Base-by-base conservation (phyloP, 2,113 vertebrate species). In the Ageneiosus marmoratus region DNA sequence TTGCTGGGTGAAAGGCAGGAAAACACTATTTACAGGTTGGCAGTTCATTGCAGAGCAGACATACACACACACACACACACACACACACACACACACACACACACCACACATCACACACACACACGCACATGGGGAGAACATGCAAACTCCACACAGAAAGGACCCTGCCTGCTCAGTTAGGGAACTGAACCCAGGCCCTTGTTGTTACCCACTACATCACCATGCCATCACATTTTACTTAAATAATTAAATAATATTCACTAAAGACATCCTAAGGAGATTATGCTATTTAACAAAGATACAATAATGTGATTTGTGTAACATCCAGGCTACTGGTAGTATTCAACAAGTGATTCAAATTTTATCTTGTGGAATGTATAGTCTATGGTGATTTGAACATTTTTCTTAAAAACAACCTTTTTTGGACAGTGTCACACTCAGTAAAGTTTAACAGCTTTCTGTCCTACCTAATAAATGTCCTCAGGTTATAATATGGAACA, bases 391-490 rank as follows among this genome's bases (percentile, higher is more conserved):
- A 78, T 85, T 70, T 80, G 63, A 82, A 65, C 46, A 53, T 79
- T 34, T 77, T 74, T 82, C 70, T 83, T 62, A 50, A 85, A 84
- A 56, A 51, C 12, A 75, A 70, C 77, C 24, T 4, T 73, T 85
- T 89, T 84, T 53, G 70, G n/a, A 86, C 86, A 72, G 10, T 81
- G 67, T 87, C 85, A 87, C 72, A 86, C 70, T 84, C n/a, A 37
- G 60, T 87, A 83, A 87, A 86, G 51, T 87, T 79, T 77, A 87
- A 85, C 51, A 76, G 76, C 74, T 80, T 60, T 87, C 85, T 81
- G 76, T 88, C 85, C 70, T 77, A 62, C 82, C 83, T 85, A 79
- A 87, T 86, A 85, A 88, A 83, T 80, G 65, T 88, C 74, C 67
- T 76, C 24, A 41, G 46, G 44, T 55, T 81, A 11, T 89, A 84